phyloP scores from a whole-genome alignment of 2,888 invertebrate species.

The Pharmacophagus antenor region DNA sequence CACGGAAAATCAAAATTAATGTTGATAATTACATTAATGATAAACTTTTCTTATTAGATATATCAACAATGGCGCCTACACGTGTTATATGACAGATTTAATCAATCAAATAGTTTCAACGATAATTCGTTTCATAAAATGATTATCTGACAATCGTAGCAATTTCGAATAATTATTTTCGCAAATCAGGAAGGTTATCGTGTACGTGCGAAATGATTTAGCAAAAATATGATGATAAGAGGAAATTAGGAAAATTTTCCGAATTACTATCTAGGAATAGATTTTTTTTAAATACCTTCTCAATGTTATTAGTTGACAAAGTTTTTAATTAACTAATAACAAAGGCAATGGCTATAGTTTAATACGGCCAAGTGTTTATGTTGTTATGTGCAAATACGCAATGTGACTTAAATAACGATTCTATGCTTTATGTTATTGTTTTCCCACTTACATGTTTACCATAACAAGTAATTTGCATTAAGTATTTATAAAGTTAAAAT shows the following conservation, averaged over 20 bases:
- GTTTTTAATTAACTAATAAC: too few species aligned
- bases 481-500: not conserved
- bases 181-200: slow-evolving; percentile 17
- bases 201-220: not conserved
- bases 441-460: not conserved
- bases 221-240: not conserved
- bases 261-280: not conserved
- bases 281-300: not conserved
- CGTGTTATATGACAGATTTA: not conserved
- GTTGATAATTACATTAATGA: too few species aligned
- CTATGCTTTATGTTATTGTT: not conserved
- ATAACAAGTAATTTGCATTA: not conserved
- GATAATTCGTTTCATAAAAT: not conserved
- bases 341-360: not conserved
- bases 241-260: not conserved
- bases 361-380: not conserved
- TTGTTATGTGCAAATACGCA: not conserved
- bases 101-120: not conserved
- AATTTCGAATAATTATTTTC: not conserved
- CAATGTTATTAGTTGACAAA: too few species aligned
- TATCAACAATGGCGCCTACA: too few species aligned
- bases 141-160: not conserved
- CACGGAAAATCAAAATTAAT: too few species aligned
- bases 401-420: not conserved
- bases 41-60: too few species aligned